Percentiles rank a stretch among this genome's conserved stretches.
These are phyloP conservation scores for Acanthochromis polyacanthus DNA, from an alignment of 2,113 vertebrate genomes.

Conservation along the genomic window DNA sequence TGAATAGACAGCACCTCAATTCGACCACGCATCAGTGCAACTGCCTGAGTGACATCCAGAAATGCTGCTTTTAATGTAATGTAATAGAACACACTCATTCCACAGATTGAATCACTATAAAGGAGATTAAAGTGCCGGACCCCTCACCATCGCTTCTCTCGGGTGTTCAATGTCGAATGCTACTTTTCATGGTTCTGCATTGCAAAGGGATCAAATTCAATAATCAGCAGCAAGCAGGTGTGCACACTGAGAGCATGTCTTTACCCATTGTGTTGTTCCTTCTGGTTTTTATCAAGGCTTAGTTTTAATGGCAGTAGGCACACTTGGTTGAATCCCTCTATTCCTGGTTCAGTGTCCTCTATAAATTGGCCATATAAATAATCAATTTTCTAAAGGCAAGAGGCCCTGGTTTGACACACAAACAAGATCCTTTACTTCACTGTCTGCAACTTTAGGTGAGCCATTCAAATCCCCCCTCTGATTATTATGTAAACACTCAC, in stretches of 20 bases:
- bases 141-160: neutral
- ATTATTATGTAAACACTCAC: slow-evolving; percentile 73
- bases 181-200: slow-evolving; percentile 8
- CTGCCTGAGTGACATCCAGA: slow-evolving; percentile 21
- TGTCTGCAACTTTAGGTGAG: slow-evolving; percentile 64
- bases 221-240: slow-evolving; percentile 9
- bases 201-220: slow-evolving; percentile 4
- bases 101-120: neutral
- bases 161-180: neutral
- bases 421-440: slow-evolving; percentile 54
- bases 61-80: slow-evolving; percentile 39
- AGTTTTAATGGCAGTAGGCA: neutral
- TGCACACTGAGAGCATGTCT: neutral
- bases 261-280: neutral
- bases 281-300: neutral
- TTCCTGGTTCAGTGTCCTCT: slow-evolving; percentile 22
- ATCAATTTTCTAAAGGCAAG: slow-evolving; percentile 41
- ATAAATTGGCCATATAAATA: slow-evolving; percentile 61
- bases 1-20: slow-evolving; percentile 50
- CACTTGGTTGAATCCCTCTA: slow-evolving; percentile 27
- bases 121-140: too few species aligned
- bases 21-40: slow-evolving; percentile 28
- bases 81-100: slow-evolving; percentile 1
- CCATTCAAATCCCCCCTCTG: slow-evolving; percentile 56
- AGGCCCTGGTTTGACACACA: slow-evolving; percentile 51